Percentiles rank a stretch among this genome's conserved stretches.
Evolutionary conservation across 2,797 vertebrate species (phyloP).

Genomic region (Ceryle rudis): DNA sequence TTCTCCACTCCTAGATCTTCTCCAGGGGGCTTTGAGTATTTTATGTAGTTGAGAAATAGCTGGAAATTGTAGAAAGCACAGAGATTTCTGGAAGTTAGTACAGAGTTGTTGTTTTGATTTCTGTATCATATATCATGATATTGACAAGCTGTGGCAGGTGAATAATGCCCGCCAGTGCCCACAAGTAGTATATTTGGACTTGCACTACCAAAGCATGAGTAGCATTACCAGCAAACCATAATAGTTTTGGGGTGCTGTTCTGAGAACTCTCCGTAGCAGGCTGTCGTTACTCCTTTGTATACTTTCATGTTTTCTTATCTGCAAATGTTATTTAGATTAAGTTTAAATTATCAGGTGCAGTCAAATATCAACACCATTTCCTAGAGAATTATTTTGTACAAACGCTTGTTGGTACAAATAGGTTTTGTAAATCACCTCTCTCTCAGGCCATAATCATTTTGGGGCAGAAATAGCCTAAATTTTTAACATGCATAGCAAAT

Average conservation of each 20-base stretch:
- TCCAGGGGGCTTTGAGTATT: neutral
- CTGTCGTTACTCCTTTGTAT: neutral
- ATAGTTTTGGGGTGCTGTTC: neutral
- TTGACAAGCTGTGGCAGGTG: neutral
- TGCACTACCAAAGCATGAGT: neutral
- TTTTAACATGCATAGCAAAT: neutral
- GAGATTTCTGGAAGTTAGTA: neutral
- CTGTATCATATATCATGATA: neutral
- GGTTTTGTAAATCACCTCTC: neutral
- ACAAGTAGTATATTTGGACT: neutral
- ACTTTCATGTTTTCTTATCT: neutral
- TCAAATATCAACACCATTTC: neutral
- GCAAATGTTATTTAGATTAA: neutral
- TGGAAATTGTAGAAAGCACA: neutral
- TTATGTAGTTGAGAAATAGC: neutral
- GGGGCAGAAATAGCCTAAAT: neutral
- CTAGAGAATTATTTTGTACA: neutral
- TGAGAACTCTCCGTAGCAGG: neutral
- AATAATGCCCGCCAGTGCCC: neutral
- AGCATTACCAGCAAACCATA: neutral
- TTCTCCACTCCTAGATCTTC: neutral
- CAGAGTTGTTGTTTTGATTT: neutral
- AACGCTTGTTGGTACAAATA: neutral
- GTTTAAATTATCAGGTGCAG: neutral
- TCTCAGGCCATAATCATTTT: accelerated